These are phyloP conservation scores for Atlantisia rogersi DNA, from an alignment of 2,113 vertebrate genomes.

Conservation along the genomic window DNA sequence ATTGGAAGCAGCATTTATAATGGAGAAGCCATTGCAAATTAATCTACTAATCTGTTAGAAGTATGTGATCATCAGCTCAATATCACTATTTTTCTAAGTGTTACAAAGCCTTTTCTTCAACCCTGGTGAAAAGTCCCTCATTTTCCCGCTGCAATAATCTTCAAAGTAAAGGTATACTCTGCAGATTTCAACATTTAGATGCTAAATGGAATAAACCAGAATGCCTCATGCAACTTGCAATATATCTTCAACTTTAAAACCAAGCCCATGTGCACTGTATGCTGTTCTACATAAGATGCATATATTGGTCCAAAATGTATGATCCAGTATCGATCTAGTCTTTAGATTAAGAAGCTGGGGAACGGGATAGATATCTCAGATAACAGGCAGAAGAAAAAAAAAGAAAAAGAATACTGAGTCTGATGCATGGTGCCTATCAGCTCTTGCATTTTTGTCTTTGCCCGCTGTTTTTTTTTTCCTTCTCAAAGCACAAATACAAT, in stretches of 20 bases:
- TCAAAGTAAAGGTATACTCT: not conserved
- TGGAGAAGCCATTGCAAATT: constrained; percentile 46
- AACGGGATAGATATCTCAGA: not conserved
- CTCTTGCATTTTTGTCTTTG: not conserved
- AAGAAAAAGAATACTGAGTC: not conserved
- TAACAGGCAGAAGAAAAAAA: not conserved
- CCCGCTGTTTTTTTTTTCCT: not conserved
- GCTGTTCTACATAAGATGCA: not conserved
- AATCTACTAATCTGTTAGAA: not conserved
- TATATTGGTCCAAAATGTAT: not conserved
- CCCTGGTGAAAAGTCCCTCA: not conserved
- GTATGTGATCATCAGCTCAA: not conserved
- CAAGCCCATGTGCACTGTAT: not conserved
- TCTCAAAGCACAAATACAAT: not conserved
- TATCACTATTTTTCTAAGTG: not conserved
- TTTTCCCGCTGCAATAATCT: not conserved
- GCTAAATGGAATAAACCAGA: not conserved
- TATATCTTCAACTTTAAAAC: not conserved
- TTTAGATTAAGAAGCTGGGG: not conserved
- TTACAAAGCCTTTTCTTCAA: not conserved
- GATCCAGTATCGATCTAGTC: not conserved
- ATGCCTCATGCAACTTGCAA: not conserved
- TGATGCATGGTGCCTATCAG: not conserved
- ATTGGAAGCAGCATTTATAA: constrained; percentile 61
- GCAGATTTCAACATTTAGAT: not conserved